Percentiles rank a stretch among this genome's conserved stretches.
Conservation (phyloP, 1,140 invertebrate genomes). For the Drosophila melanica region DNA sequence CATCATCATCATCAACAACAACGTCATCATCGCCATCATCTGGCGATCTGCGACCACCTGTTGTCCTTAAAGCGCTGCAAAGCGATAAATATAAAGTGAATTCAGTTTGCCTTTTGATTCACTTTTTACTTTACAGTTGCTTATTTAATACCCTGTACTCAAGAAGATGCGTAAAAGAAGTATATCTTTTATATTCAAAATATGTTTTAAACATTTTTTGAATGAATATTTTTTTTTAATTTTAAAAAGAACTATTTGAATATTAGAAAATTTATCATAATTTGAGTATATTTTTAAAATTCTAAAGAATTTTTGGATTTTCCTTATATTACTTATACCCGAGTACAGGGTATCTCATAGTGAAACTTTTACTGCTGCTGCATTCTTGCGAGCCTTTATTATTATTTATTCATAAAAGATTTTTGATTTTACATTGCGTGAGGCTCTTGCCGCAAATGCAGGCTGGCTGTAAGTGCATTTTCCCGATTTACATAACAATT, state of each 20-base stretch:
- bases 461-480: constrained; percentile 52
- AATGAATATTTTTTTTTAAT: no score
- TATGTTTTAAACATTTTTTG: no score
- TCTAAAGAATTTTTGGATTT: no score
- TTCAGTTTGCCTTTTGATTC: constrained; percentile 38
- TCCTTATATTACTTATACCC: no score
- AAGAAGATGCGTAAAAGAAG: no score
- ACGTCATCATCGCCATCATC: constrained; percentile 2
- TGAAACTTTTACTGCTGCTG: not conserved
- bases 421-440: constrained; percentile 57
- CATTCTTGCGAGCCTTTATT: not conserved
- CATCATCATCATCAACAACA: constrained; percentile 28
- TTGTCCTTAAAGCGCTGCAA: constrained; percentile 66
- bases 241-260: no score
- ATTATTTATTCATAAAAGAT: constrained; percentile 55
- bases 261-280: no score
- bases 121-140: constrained; percentile 16
- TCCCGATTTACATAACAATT: constrained; percentile 72
- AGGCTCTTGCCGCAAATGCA: constrained; percentile 28
- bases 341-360: not conserved
- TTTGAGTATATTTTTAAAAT: no score
- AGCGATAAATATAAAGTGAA: constrained; percentile 74
- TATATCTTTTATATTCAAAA: no score
- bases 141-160: constrained; percentile 5
- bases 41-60: constrained; percentile 60